Base-by-base conservation (phyloP, 1,140 invertebrate genomes). In the Eueides isabella region DNA sequence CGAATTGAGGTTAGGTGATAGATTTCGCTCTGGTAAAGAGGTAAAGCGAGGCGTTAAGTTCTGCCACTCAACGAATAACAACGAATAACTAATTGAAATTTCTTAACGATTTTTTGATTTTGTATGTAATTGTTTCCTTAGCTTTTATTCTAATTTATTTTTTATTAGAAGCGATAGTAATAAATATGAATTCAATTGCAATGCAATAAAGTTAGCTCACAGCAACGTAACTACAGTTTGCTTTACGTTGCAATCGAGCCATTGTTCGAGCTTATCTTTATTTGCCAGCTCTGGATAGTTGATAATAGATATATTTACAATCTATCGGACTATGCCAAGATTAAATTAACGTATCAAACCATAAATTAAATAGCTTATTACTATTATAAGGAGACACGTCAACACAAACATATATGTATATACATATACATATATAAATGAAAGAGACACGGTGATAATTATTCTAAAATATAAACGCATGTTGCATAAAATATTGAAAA, bases 261-360 rank as follows among this genome's bases (percentile, higher is more conserved):
- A 68, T 68, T 68, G 67, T 68, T 61, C 55, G n/a, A 68, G 67
- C 67, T 68, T 68, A 68, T 68, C 67, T 68, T 35, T 31, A 26
- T 30, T 68, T 33, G 29, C 67, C 48, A 55, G 44, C 67, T 14
- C 33, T 23, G 65, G 29, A 41, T 48, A 61, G 67, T 35, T 44
- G 61, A 31, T 55, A 55, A 55, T 55, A 55, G 48, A 55, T 55
- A 55, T 2, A 23, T 55, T 26, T 55, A 11, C 44, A 48, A 48
- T 48, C 44, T 26, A 9, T 26, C 11, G 19, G 48, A 11, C 26
- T 55, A 55, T 55, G 2, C n/a, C 48, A 55, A 55, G 48, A 55
- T 55, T 19, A 55, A 55, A 55, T 3, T 23, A 55, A 44, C 2
- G 7, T 33, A 33, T 33, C n/a, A n/a, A n/a, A n/a, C n/a, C n/a